Percentiles rank a stretch among this genome's conserved stretches.
These are phyloP conservation scores for Nymphalis polychloros DNA, from an alignment of 2,888 invertebrate species.

Conservation along the genomic window DNA sequence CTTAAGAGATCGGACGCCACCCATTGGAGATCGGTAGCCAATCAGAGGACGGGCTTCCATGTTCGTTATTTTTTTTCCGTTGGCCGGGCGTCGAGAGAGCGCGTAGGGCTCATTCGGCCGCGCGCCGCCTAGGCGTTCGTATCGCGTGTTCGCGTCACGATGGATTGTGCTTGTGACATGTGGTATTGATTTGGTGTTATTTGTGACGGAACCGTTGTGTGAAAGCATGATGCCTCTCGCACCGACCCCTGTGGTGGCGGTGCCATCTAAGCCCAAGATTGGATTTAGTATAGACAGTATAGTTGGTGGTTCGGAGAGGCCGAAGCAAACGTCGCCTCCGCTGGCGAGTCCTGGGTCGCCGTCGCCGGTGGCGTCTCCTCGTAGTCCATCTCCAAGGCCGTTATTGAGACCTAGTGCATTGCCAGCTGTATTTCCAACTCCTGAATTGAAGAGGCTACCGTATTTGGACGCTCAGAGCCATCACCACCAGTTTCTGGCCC, in stretches of 20 bases:
- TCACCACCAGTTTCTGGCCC: slow-evolving; percentile 85
- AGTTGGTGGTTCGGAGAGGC: slow-evolving; percentile 85
- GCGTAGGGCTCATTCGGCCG: slow-evolving; percentile 73
- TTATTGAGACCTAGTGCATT: slow-evolving; percentile 74
- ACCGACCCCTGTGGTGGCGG: slow-evolving; percentile 95
- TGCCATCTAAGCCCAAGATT: slow-evolving; percentile 95
- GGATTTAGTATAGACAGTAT: slow-evolving; percentile 97
- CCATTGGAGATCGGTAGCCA: slow-evolving; percentile 58
- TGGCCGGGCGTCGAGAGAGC: slow-evolving; percentile 55
- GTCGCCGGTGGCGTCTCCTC: slow-evolving; percentile 72
- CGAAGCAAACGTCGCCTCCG: slow-evolving; percentile 80
- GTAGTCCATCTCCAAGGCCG: slow-evolving; percentile 73
- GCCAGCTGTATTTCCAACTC: slow-evolving; percentile 79
- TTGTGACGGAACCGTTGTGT: slow-evolving; percentile 73
- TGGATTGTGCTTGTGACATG: slow-evolving; percentile 80
- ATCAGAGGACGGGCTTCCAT: slow-evolving; percentile 66
- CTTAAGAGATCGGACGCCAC: slow-evolving; percentile 55
- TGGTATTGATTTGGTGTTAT: slow-evolving; percentile 69
- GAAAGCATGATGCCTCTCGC: slow-evolving; percentile 96
- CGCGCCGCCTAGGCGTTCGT: slow-evolving; percentile 79
- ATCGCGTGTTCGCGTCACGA: slow-evolving; percentile 68
- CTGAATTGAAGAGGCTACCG: slow-evolving; percentile 82
- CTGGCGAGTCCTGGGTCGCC: slow-evolving; percentile 77
- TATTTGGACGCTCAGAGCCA: slow-evolving; percentile 82
- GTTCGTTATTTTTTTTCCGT: slow-evolving; percentile 66